phyloP scores from a whole-genome alignment of 2,888 invertebrate species.

The Erynnis tages region DNA sequence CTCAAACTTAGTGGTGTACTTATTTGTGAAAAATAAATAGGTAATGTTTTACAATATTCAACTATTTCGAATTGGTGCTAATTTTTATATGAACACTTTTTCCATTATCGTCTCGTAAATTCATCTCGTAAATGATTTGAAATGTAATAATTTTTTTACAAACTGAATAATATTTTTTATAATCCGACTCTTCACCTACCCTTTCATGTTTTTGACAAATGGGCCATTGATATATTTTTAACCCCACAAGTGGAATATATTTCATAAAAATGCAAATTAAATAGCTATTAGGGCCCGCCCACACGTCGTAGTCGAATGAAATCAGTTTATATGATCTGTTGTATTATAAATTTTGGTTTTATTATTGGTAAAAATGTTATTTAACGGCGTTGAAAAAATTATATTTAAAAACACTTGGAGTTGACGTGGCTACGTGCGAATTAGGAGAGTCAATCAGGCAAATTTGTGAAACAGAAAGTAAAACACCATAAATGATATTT shows the following conservation, averaged over 20 bases:
- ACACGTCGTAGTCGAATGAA: slow-evolving; percentile 8
- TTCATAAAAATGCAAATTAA: slow-evolving; percentile 19
- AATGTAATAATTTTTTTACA: not conserved
- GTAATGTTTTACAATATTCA: no score
- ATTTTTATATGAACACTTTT: not conserved
- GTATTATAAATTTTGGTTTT: no score
- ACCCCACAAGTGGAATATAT: slow-evolving; percentile 16
- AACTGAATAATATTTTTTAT: not conserved
- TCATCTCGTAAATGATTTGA: not conserved
- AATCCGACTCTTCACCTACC: slow-evolving; percentile 5
- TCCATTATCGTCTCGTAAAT: slow-evolving; percentile 1
- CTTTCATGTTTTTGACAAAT: slow-evolving; percentile 18
- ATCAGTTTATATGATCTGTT: not conserved
- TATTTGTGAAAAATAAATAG: no score
- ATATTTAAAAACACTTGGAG: no score
- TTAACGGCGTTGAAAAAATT: no score
- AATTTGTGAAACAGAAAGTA: no score
- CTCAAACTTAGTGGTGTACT: no score
- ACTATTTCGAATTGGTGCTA: no score
- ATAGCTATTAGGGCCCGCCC: slow-evolving; percentile 18
- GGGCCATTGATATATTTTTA: slow-evolving; percentile 20
- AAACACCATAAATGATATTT: no score
- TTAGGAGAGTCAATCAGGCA: no score
- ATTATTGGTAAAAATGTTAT: no score
- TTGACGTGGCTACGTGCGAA: no score